phyloP scores from a whole-genome alignment of 1,140 invertebrate genomes.

The Lucilia sericata region DNA sequence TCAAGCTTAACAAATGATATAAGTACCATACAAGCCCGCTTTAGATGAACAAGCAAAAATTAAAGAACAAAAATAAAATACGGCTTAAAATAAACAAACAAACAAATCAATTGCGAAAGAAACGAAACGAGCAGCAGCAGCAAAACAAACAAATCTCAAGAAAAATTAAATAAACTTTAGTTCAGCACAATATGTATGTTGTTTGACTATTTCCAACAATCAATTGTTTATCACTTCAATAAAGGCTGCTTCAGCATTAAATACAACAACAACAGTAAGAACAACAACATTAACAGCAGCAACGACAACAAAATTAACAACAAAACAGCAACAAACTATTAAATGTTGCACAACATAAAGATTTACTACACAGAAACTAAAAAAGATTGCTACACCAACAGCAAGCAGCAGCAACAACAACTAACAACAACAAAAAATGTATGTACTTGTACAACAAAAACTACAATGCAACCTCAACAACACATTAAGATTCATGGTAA shows the following conservation, averaged over 20 bases:
- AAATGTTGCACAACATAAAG: slow-evolving; percentile 1
- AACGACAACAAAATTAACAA: neutral
- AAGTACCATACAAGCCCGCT: neutral
- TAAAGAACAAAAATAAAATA: neutral
- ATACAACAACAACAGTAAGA: neutral
- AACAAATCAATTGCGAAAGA: slow-evolving; percentile 16
- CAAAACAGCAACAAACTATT: neutral
- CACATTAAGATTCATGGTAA: neutral
- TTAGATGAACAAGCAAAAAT: neutral
- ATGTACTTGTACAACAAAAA: neutral
- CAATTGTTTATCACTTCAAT: slow-evolving; percentile 41
- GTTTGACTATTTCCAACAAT: slow-evolving; percentile 27
- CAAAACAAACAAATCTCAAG: too few relatives aligned
- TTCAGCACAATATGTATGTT: neutral
- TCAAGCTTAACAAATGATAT: neutral
- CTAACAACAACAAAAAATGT: neutral
- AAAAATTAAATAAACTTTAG: neutral
- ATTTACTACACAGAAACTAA: neutral
- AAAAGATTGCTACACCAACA: neutral
- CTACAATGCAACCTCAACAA: neutral
- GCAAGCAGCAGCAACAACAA: neutral
- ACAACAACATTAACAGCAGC: neutral
- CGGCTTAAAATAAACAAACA: neutral
- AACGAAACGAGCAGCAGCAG: too few relatives aligned
- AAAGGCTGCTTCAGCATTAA: slow-evolving; percentile 29